phyloP scores from a whole-genome alignment of 2,113 vertebrate genomes.

The Pelvicachromis taeniatus region DNA sequence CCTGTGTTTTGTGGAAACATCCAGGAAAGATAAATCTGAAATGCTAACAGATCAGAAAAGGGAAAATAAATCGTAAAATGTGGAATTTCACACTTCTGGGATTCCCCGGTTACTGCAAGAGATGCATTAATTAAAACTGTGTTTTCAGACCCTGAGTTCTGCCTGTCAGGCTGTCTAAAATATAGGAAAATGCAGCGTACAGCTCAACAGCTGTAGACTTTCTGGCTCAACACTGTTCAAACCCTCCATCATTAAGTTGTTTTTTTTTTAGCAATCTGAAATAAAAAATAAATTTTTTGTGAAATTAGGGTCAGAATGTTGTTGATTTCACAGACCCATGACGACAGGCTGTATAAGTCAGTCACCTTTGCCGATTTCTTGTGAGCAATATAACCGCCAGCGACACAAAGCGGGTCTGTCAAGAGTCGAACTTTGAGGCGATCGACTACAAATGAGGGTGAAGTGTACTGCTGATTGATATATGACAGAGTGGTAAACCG shows the following conservation, averaged over 20 bases:
- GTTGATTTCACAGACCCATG: not conserved
- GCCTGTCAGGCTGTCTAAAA: too few species aligned
- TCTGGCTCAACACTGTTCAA: not conserved
- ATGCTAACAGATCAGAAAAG: too few species aligned
- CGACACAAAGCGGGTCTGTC: not conserved
- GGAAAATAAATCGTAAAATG: not conserved
- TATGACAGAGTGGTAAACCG: not conserved
- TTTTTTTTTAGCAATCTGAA: not conserved
- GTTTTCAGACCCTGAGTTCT: too few species aligned
- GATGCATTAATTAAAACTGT: too few species aligned
- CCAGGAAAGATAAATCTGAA: not conserved
- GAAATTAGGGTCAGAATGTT: rapidly evolving
- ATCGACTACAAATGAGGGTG: not conserved
- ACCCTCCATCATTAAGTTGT: not conserved
- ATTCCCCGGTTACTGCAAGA: too few species aligned
- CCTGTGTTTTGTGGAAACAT: not conserved
- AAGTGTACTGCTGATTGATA: not conserved
- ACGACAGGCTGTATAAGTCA: not conserved
- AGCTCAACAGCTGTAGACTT: not conserved
- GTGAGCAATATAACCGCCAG: rapidly evolving
- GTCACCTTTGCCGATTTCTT: not conserved
- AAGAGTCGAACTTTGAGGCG: not conserved
- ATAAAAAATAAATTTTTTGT: not conserved
- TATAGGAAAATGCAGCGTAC: not conserved
- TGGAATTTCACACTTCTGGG: not conserved